phyloP scores from a whole-genome alignment of 64 coral and sea anemone genomes.

The Astreopora myriophthalma region DNA sequence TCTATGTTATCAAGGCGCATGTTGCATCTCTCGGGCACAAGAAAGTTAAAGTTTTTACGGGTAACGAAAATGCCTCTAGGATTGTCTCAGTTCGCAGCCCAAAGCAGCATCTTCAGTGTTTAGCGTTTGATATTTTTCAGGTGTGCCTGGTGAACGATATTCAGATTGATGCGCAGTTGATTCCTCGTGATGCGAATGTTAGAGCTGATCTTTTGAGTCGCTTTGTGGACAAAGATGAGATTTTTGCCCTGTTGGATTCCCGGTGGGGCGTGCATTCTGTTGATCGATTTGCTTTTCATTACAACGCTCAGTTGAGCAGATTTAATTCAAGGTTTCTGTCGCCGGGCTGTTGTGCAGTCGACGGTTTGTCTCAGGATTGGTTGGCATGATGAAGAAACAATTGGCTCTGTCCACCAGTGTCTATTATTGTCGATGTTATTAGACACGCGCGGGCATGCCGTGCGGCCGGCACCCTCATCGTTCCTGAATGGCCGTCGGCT shows the following conservation, averaged over 20 bases:
- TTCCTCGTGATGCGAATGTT: too few relatives aligned
- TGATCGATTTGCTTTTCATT: constrained; percentile 44
- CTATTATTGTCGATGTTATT: constrained; percentile 44
- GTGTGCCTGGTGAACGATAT: too few relatives aligned
- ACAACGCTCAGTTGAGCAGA: constrained; percentile 40
- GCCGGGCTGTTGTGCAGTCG: constrained; percentile 9
- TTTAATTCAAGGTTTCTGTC: constrained; percentile 42
- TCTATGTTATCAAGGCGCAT: too few relatives aligned
- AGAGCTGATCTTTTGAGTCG: constrained; percentile 16
- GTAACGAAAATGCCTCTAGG: too few relatives aligned
- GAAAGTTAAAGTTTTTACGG: too few relatives aligned
- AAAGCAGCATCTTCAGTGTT: too few relatives aligned
- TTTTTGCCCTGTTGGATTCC: background rate
- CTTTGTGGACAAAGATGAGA: too few relatives aligned
- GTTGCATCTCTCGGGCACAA: too few relatives aligned
- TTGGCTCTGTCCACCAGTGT: constrained; percentile 46
- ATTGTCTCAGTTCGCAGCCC: too few relatives aligned
- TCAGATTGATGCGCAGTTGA: too few relatives aligned
- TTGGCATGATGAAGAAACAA: background rate
- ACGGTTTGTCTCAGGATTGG: too few relatives aligned
- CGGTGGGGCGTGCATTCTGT: constrained; percentile 24
- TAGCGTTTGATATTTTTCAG: too few relatives aligned
- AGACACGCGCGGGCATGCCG: constrained; percentile 40
- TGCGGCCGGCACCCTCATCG: constrained; percentile 36
- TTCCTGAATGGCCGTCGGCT: constrained; percentile 62